A percentile compares a stretch with the other conserved stretches of the same genome.
These are phyloP conservation scores for Phragmatobia fuliginosa DNA, from an alignment of 2,888 invertebrate genomes.

Conservation along the genomic window DNA sequence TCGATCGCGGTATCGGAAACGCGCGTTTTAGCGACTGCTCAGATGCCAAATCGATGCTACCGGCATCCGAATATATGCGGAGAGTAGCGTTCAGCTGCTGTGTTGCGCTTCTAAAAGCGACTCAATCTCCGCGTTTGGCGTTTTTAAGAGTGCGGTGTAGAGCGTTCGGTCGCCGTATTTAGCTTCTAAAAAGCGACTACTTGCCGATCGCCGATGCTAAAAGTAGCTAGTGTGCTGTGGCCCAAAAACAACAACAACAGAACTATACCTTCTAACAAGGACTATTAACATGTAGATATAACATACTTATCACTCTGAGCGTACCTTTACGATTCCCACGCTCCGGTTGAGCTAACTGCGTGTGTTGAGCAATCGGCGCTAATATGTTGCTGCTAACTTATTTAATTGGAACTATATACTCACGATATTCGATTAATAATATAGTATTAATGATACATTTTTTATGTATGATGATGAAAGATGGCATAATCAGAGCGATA, in stretches of 20 bases:
- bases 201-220: too few relatives aligned
- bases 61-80: too few relatives aligned
- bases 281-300: constrained; percentile 17
- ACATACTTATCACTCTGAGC: constrained; percentile 8
- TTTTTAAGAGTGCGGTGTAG: too few relatives aligned
- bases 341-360: constrained; percentile 36
- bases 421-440: not conserved
- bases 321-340: constrained; percentile 41
- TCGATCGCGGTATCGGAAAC: too few relatives aligned
- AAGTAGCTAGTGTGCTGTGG: too few relatives aligned
- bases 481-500: not conserved
- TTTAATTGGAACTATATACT: not conserved
- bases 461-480: constrained; percentile 1
- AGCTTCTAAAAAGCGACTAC: too few relatives aligned
- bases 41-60: too few relatives aligned
- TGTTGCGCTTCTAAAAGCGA: too few relatives aligned
- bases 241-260: not conserved
- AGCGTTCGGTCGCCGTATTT: too few relatives aligned
- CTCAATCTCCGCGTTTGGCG: too few relatives aligned
- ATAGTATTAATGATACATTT: constrained; percentile 8
- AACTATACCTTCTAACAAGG: constrained; percentile 9
- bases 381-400: constrained; percentile 27
- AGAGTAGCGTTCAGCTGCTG: too few relatives aligned
- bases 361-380: constrained; percentile 33
- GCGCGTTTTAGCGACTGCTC: too few relatives aligned